phyloP scores from a whole-genome alignment of 2,113 vertebrate genomes.

The Lagenorhynchus albirostris region DNA sequence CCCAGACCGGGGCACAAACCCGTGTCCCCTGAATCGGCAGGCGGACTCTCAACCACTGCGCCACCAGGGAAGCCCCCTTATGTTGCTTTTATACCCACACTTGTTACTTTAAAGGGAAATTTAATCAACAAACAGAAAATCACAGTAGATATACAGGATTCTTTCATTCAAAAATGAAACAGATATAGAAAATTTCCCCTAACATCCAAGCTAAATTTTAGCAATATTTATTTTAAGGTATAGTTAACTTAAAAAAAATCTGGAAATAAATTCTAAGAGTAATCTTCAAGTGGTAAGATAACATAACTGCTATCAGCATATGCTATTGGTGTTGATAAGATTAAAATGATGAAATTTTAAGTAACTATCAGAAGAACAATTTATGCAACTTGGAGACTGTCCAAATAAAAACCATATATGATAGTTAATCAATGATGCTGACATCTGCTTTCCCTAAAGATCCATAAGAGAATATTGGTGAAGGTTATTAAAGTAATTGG shows the following conservation, averaged over 20 bases:
- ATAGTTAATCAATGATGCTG: constrained; percentile 58
- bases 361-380: constrained; percentile 59
- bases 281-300: neutral
- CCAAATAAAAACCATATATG: constrained; percentile 61
- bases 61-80: too few relatives aligned
- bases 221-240: neutral
- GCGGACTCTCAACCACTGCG: too few relatives aligned
- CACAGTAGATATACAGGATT: neutral
- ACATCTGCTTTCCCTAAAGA: constrained; percentile 62
- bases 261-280: constrained; percentile 38
- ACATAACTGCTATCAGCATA: constrained; percentile 35
- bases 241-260: neutral
- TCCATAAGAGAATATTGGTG: constrained; percentile 44
- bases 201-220: neutral
- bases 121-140: neutral
- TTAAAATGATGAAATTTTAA: constrained; percentile 65
- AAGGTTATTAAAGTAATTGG: constrained; percentile 56
- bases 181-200: neutral
- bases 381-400: constrained; percentile 49
- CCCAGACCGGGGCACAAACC: too few relatives aligned
- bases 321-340: constrained; percentile 24
- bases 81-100: neutral
- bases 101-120: neutral
- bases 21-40: too few relatives aligned
- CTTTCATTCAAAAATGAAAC: neutral